These are phyloP conservation scores for Cardiocondyla obscurior DNA, from an alignment of 1,140 invertebrate species.

Conservation along the genomic window DNA sequence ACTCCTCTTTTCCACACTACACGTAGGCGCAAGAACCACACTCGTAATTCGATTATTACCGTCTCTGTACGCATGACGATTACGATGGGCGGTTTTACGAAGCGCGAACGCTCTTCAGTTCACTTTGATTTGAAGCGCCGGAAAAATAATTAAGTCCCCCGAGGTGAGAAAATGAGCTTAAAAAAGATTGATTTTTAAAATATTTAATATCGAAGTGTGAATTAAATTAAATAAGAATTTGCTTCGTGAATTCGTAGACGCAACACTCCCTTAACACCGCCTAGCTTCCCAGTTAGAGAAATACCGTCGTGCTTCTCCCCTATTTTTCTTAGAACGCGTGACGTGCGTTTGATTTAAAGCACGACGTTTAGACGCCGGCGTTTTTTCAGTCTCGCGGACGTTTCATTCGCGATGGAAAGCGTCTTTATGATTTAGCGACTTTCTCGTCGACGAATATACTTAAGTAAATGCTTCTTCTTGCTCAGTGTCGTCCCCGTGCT, in stretches of 20 bases:
- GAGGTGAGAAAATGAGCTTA: background rate
- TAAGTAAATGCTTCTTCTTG: conserved; percentile 52
- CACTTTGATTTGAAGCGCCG: conserved; percentile 12
- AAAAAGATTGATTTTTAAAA: background rate
- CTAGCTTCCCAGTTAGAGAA: background rate
- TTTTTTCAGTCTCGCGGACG: conserved; percentile 38
- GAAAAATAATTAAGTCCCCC: background rate
- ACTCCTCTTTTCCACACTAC: conserved; percentile 53
- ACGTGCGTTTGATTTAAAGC: conserved; percentile 54
- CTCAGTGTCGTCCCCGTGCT: conserved; percentile 3
- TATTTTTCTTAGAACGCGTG: conserved; percentile 41
- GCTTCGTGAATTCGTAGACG: conserved; percentile 10
- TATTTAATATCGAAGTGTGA: background rate
- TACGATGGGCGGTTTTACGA: background rate
- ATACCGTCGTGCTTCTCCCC: background rate
- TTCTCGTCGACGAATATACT: conserved; percentile 43
- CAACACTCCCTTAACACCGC: background rate
- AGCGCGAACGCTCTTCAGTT: background rate
- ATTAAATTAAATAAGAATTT: background rate
- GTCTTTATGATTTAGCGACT: conserved; percentile 50
- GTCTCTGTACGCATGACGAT: background rate
- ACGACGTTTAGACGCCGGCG: conserved; percentile 1
- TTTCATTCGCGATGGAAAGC: conserved; percentile 19
- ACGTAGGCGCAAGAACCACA: background rate
- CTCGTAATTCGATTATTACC: conserved; percentile 54